Conservation (phyloP, 2,797 vertebrate genomes). For the Pangasius djambal region DNA sequence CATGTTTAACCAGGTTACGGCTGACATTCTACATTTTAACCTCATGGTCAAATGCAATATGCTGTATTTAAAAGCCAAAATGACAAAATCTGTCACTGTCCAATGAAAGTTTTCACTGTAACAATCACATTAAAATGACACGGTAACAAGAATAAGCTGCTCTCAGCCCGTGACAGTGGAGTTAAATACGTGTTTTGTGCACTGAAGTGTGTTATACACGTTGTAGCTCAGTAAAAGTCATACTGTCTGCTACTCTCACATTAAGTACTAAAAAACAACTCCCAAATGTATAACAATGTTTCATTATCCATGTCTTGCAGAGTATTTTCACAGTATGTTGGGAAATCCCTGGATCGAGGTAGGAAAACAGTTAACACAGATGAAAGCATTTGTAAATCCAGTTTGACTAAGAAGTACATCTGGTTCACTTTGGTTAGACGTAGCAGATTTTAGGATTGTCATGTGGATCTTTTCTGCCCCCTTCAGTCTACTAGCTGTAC, state of each 20-base stretch:
- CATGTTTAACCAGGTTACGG: neutral
- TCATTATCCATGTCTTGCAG: conserved; percentile 64
- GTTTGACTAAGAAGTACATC: neutral
- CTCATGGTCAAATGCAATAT: neutral
- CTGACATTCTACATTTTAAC: neutral
- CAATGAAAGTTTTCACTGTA: neutral
- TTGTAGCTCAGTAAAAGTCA: neutral
- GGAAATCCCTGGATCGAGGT: conserved; percentile 98
- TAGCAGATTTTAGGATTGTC: neutral
- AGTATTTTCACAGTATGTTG: conserved; percentile 98
- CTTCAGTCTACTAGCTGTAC: conserved; percentile 87
- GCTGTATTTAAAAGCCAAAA: neutral
- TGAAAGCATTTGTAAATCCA: neutral
- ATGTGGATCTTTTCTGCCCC: conserved; percentile 44
- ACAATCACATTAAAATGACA: neutral
- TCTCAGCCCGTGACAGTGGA: neutral
- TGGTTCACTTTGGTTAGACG: neutral
- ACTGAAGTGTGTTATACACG: neutral
- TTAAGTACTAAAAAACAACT: neutral
- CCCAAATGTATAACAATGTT: neutral
- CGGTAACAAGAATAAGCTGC: neutral
- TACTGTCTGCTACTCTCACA: neutral
- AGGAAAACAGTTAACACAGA: conserved; percentile 44
- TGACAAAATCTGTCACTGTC: neutral
- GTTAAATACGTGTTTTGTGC: neutral